Conservation (phyloP, 2,888 invertebrate genomes). For the Drosophila rellima region DNA sequence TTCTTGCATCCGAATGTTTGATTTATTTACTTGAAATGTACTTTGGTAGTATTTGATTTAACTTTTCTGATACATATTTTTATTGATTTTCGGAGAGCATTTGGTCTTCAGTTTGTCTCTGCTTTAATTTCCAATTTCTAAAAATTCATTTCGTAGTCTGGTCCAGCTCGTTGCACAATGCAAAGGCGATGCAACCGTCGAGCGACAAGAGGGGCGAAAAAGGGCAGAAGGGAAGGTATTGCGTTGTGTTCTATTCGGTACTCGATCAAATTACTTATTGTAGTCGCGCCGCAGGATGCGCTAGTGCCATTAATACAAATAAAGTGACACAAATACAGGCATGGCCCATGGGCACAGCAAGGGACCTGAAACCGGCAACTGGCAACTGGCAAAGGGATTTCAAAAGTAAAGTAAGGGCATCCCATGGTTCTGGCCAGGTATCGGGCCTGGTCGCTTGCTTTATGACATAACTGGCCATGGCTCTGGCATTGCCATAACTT, state of each 20-base stretch:
- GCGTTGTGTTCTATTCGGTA: slow-evolving; percentile 49
- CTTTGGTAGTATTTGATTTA: not conserved
- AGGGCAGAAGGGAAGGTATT: slow-evolving; percentile 6
- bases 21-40: not conserved
- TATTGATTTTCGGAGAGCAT: slow-evolving; percentile 7
- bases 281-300: slow-evolving; percentile 76
- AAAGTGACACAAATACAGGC: slow-evolving; percentile 75
- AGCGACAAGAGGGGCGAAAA: slow-evolving; percentile 22
- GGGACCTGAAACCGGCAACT: not conserved
- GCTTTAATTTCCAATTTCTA: slow-evolving; percentile 16
- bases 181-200: slow-evolving; percentile 50
- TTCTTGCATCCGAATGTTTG: not conserved
- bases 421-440: slow-evolving; percentile 58
- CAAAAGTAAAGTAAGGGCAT: slow-evolving; percentile 11
- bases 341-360: slow-evolving; percentile 30
- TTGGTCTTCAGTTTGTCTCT: slow-evolving; percentile 6
- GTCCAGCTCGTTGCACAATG: slow-evolving; percentile 63
- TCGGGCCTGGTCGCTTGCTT: slow-evolving; percentile 41
- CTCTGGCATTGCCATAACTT: slow-evolving; percentile 67
- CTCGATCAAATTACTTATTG: slow-evolving; percentile 81
- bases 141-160: slow-evolving; percentile 68
- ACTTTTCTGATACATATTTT: not conserved
- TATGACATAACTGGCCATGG: slow-evolving; percentile 51
- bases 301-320: slow-evolving; percentile 81
- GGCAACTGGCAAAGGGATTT: not conserved